Conservation (phyloP, 2,113 vertebrate species). For the Platysternon megacephalum region DNA sequence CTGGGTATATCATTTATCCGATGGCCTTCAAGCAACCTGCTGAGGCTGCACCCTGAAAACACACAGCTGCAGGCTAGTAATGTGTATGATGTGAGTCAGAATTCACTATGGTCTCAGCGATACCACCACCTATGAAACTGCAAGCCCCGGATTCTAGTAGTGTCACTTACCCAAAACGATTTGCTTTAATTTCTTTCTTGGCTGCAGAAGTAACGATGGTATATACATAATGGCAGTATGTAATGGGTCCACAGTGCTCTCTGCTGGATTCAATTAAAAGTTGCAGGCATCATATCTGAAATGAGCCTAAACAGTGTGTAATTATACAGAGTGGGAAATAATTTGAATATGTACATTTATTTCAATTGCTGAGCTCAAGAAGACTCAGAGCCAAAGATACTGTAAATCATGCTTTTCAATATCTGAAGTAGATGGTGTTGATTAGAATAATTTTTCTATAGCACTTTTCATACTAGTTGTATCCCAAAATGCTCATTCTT, state of each 20-base stretch:
- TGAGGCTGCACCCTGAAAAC: background rate
- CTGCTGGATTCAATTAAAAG: slow-evolving; percentile 58
- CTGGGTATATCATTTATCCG: background rate
- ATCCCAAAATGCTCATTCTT: background rate
- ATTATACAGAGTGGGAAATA: background rate
- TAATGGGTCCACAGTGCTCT: slow-evolving; percentile 67
- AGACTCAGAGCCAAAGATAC: background rate
- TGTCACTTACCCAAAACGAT: background rate
- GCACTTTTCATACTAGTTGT: accelerated
- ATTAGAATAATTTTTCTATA: background rate
- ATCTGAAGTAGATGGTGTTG: too few species aligned
- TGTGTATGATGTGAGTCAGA: background rate
- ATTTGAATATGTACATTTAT: background rate
- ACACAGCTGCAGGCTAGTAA: background rate
- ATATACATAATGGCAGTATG: background rate
- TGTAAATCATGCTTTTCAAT: background rate
- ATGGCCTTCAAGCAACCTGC: slow-evolving; percentile 15
- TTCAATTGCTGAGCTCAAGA: background rate
- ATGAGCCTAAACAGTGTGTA: background rate
- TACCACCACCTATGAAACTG: background rate
- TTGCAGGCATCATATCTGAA: background rate
- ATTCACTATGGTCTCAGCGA: background rate
- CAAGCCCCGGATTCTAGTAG: accelerated
- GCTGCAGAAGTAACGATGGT: background rate
- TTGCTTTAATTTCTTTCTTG: background rate